Evolutionary conservation across 1,140 invertebrate genomes (phyloP).

Genomic region (Drosophila lacertosa): DNA sequence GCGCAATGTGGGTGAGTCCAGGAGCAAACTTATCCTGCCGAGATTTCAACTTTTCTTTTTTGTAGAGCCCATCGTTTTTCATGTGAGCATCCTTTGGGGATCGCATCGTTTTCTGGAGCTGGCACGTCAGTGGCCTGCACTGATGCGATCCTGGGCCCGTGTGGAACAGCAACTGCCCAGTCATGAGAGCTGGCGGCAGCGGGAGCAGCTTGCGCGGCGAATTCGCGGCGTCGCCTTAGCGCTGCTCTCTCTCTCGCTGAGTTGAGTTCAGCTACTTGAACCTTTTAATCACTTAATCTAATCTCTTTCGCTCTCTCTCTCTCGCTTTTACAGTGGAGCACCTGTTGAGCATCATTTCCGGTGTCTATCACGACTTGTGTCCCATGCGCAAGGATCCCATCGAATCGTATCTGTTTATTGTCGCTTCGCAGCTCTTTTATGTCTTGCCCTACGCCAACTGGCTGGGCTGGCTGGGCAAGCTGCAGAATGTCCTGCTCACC

Average conservation of each 20-base stretch:
- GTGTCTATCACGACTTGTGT: constrained; percentile 67
- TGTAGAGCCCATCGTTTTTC: constrained; percentile 71
- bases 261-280: constrained; percentile 46
- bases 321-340: constrained; percentile 60
- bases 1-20: constrained; percentile 63
- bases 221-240: constrained; percentile 53
- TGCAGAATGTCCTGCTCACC: constrained; percentile 68
- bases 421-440: constrained; percentile 58
- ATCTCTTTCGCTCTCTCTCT: background rate
- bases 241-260: constrained; percentile 60
- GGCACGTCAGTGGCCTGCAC: constrained; percentile 62
- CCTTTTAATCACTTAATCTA: too few species aligned
- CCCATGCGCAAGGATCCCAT: constrained; percentile 59
- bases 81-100: constrained; percentile 50
- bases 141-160: constrained; percentile 67
- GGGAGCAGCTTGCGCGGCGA: constrained; percentile 38
- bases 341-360: constrained; percentile 74
- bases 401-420: constrained; percentile 58
- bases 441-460: constrained; percentile 67
- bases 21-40: too few species aligned
- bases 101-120: constrained; percentile 56
- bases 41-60: background rate
- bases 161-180: constrained; percentile 65
- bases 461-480: constrained; percentile 68
- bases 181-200: constrained; percentile 27